Evolutionary conservation across 2,888 invertebrate genomes (phyloP), one percentile per base, ranked within the genome.

Genomic region (Scaptomyza tumidula): DNA sequence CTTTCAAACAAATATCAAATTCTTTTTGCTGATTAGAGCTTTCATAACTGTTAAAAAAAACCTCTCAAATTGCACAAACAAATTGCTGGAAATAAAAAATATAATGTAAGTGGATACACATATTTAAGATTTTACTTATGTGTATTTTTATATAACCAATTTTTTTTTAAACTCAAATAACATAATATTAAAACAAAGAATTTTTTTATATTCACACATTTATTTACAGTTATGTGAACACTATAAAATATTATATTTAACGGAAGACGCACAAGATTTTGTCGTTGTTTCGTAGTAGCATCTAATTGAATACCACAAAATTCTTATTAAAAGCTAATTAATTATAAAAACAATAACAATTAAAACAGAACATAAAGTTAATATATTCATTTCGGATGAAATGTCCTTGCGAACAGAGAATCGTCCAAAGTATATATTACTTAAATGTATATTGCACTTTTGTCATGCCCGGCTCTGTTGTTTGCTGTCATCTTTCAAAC

Each of bases 401-500:
- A 3, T 4, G 35, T 50, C 57, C 44, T 58, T 35, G 52, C 41
- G 11, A 29, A 24, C 37, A 52, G 37, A 33, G 13, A n/a, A 13
- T 24, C 13, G 46, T 35, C 19, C 19, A 9, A 11, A 11, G 5
- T 16, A 27, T 54, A 19, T 46, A 13, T 19, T 6, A 14, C 14
- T 39, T 61, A 44, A 49, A 41, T 50, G 48, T 57, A 62, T 49
- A 88, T 88, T 88, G 88, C 88, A 87, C 87, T 81, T 74, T 74
- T 62, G 59, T 71, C 70, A 82, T 78, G 80, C 87, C 87, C 87
- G 84, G 81, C 75, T 75, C 76, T 79, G 43, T 59, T 13, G 59
- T 35, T 54, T 19, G 44, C 41, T 48, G 53, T 53, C 44, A 43
- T 27, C 10, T n/a, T n/a, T 13, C 16, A n/a, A 53, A 16, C 50